A percentile compares a stretch with the other conserved stretches of the same genome.
These are phyloP conservation scores for Eristalis tenax DNA, from an alignment of 2,888 invertebrate genomes.

Conservation along the genomic window DNA sequence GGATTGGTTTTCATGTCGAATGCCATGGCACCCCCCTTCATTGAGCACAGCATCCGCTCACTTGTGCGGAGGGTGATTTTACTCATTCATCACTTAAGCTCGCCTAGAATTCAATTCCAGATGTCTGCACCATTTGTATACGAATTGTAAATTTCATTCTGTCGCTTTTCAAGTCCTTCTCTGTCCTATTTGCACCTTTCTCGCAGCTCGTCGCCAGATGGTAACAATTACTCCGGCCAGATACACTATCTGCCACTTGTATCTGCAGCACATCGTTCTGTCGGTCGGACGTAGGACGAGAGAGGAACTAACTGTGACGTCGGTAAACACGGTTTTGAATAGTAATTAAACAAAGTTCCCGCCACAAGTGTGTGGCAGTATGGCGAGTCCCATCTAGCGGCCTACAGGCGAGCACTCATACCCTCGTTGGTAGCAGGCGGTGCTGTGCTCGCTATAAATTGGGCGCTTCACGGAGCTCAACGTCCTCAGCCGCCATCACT, in stretches of 20 bases:
- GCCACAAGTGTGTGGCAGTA: conserved; percentile 31
- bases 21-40: background rate
- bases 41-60: background rate
- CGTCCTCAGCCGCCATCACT: background rate
- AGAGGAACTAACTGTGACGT: conserved; percentile 33
- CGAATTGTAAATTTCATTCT: background rate
- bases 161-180: background rate
- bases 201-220: background rate
- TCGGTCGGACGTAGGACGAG: conserved; percentile 22
- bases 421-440: background rate
- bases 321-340: conserved; percentile 48
- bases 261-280: background rate
- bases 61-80: background rate
- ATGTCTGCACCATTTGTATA: background rate
- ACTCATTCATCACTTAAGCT: background rate
- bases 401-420: background rate
- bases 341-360: conserved; percentile 55
- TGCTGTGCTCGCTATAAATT: background rate
- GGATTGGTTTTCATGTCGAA: too few species aligned
- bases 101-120: background rate
- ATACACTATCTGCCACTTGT: conserved; percentile 7
- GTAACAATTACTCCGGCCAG: conserved; percentile 8
- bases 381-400: background rate
- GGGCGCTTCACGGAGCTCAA: background rate
- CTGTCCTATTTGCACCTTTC: background rate